Percentiles rank a stretch among this genome's conserved stretches.
Conservation (phyloP, 2,113 vertebrate species). For the Hydrochoerus hydrochaeris region DNA sequence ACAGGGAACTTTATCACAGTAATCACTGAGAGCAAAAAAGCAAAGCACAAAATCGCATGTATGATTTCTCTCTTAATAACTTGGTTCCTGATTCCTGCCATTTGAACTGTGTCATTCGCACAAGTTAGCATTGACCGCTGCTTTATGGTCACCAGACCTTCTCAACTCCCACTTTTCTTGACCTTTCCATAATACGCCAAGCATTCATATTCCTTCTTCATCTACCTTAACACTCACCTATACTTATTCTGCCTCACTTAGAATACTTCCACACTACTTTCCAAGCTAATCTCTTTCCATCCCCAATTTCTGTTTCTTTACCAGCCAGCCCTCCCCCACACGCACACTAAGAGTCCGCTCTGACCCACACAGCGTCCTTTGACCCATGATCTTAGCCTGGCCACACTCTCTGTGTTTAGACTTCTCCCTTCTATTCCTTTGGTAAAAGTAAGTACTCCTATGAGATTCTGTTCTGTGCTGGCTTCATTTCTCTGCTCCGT, state of each 20-base stretch:
- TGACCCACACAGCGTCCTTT: not conserved
- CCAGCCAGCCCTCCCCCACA: not conserved
- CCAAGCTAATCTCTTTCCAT: not conserved
- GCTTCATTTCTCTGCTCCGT: not conserved
- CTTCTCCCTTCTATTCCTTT: not conserved
- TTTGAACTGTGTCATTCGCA: not conserved
- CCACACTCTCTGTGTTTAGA: not conserved
- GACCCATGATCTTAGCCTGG: not conserved
- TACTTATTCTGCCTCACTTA: not conserved
- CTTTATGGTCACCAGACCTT: not conserved
- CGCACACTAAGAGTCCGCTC: not conserved
- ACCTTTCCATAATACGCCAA: not conserved
- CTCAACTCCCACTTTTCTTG: not conserved
- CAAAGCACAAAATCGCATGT: not conserved
- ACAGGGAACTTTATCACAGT: not conserved
- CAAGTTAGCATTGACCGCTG: not conserved
- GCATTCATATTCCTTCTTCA: not conserved
- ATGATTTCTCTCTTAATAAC: not conserved
- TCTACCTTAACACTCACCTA: not conserved
- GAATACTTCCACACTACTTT: not conserved
- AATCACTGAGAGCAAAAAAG: not conserved
- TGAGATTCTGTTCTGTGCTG: not conserved
- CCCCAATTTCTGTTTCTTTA: not conserved
- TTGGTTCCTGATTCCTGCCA: not conserved
- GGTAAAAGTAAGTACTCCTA: not conserved